phyloP scores from a whole-genome alignment of 2,113 vertebrate species.

The Anguilla japonica region DNA sequence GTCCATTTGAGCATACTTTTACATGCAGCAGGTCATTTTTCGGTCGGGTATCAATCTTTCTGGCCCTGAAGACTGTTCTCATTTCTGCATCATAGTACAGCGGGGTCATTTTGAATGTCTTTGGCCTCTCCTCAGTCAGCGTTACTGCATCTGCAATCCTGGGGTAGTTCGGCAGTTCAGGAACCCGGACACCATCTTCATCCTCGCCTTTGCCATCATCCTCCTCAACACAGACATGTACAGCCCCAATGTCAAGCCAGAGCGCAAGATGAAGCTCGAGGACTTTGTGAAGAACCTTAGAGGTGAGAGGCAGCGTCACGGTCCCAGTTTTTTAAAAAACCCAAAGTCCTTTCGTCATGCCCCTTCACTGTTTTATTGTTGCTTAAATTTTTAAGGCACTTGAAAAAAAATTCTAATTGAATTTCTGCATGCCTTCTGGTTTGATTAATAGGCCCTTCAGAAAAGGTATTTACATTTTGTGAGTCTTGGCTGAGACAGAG shows the following conservation, averaged over 20 bases:
- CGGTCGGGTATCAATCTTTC: background rate
- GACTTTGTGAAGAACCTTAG: conserved; percentile 90
- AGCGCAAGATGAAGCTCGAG: conserved; percentile 91
- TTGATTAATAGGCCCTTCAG: conserved; percentile 43
- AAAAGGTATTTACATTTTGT: conserved; percentile 13
- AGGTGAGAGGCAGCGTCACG: conserved; percentile 66
- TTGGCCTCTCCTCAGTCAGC: conserved; percentile 67
- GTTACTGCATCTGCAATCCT: conserved; percentile 90
- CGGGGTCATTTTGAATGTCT: background rate
- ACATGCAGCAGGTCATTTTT: background rate
- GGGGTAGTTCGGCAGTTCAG: conserved; percentile 86
- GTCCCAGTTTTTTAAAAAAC: too few relatives aligned
- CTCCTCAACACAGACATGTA: conserved; percentile 92
- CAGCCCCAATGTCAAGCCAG: conserved; percentile 87
- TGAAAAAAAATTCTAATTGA: conserved; percentile 33
- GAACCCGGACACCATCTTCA: conserved; percentile 91
- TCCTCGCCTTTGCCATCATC: conserved; percentile 88
- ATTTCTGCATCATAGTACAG: background rate
- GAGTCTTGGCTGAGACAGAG: conserved; percentile 1
- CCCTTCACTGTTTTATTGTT: background rate
- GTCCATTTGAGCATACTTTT: background rate
- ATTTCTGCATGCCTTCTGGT: conserved; percentile 36
- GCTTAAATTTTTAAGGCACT: background rate
- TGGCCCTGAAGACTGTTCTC: background rate
- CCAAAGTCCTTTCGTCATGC: background rate